A percentile compares a stretch with the other conserved stretches of the same genome.
phyloP scores from a whole-genome alignment of 2,797 vertebrate species.

The Sebastes taczanowskii region DNA sequence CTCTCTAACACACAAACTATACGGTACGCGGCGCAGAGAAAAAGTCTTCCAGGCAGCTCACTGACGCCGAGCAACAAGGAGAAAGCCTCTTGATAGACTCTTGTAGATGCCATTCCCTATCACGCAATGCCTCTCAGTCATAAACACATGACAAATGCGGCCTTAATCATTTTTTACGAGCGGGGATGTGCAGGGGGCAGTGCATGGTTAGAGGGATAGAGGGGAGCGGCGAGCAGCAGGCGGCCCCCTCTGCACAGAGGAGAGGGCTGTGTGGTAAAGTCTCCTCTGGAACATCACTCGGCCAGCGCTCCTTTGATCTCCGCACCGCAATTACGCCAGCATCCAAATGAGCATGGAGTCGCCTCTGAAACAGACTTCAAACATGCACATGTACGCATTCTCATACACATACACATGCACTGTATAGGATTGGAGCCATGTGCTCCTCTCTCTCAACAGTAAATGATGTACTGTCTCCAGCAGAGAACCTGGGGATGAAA shows the following conservation, averaged over 20 bases:
- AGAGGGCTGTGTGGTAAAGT: constrained; percentile 94
- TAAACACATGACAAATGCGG: constrained; percentile 99
- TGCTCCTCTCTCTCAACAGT: constrained; percentile 80
- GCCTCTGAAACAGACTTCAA: constrained; percentile 86
- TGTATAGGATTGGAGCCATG: constrained; percentile 79
- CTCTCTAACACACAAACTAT: constrained; percentile 81
- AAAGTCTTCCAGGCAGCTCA: constrained; percentile 65
- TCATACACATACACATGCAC: constrained; percentile 77
- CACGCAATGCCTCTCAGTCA: constrained; percentile 94
- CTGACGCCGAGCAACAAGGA: constrained; percentile 70
- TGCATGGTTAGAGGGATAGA: constrained; percentile 93
- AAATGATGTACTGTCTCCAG: constrained; percentile 83
- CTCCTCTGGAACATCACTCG: constrained; percentile 98
- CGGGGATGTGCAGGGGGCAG: constrained; percentile 97
- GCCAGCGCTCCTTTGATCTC: constrained; percentile 95
- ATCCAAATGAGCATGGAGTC: constrained; percentile 89
- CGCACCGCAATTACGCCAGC: constrained; percentile 94
- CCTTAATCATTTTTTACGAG: constrained; percentile 99
- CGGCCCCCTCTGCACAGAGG: constrained; percentile 87
- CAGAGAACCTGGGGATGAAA: constrained; percentile 81
- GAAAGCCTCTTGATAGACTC: constrained; percentile 89
- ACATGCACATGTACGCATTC: constrained; percentile 81
- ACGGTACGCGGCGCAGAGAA: constrained; percentile 75
- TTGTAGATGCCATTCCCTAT: constrained; percentile 93
- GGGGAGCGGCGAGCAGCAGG: constrained; percentile 91